phyloP scores from a whole-genome alignment of 2,113 vertebrate genomes.

The Caranx melampygus region DNA sequence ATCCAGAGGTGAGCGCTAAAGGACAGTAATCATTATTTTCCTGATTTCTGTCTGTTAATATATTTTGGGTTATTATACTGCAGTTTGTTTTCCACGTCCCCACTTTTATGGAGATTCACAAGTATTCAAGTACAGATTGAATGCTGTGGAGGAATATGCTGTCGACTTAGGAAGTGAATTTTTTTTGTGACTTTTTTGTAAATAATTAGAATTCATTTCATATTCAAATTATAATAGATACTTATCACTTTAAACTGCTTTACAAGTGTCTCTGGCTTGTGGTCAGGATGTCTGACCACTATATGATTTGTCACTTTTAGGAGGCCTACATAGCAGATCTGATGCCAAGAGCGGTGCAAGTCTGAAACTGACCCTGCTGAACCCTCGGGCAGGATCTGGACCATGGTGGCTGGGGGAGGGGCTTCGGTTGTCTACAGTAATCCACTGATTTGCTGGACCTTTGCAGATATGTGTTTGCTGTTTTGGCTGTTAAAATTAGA shows the following conservation, averaged over 20 bases:
- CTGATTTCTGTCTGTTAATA: not conserved
- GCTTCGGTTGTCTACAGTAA: slow-evolving; percentile 98
- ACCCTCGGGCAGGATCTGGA: slow-evolving; percentile 98
- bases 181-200: not conserved
- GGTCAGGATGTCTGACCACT: not conserved
- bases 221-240: not conserved
- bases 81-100: not conserved
- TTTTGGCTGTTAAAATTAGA: not conserved
- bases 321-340: slow-evolving; percentile 98
- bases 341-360: slow-evolving; percentile 97
- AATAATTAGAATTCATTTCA: not conserved
- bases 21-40: not conserved
- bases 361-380: slow-evolving; percentile 95
- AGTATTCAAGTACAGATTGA: not conserved
- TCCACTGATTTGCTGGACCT: fast-evolving
- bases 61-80: not conserved
- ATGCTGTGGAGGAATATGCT: not conserved
- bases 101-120: not conserved
- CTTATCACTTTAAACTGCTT: not conserved
- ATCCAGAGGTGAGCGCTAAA: slow-evolving; percentile 90
- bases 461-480: not conserved
- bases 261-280: not conserved
- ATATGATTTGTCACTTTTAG: slow-evolving; percentile 73
- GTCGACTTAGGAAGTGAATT: not conserved
- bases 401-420: slow-evolving; percentile 98